Base-by-base conservation (phyloP, 92 coral and sea anemone genomes). In the Porites cylindrica region DNA sequence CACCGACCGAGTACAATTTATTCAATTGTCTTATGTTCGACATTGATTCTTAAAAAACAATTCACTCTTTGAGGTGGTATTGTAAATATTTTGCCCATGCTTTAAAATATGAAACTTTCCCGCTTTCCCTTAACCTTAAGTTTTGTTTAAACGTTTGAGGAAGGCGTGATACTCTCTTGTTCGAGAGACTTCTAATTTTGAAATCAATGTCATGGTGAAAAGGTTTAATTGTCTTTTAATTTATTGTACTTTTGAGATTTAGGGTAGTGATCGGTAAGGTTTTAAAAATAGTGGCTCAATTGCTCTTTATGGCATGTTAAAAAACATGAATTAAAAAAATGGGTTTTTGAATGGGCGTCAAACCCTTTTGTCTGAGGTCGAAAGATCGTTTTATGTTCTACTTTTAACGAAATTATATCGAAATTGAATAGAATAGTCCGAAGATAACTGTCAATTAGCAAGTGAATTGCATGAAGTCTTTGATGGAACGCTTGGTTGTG, bases 371-470 rank as follows among this genome's bases (percentile, higher is more conserved):
- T 81, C 26, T 52, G 61, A 81, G 56, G 9, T 52, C 29, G 21
- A 14, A 24, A 67, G 85, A 80, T 80, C 53, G 56, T 80, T 38
- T 38, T 68, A 81, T 81, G 68, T 81, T 81, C 14, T 68, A 66
- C 73, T 65, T 60, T 79, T 64, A 50, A 50, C 70, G 83, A 19
- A 81, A 67, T 81, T 26, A 14, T 51, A 67, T 51, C 54, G 76
- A 51, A 68, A 67, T 66, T 23, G 19, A 81, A 53, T 47, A 20
- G 16, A 79, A 65, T n/a, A 24, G 20, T 47, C 52, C 7, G 18
- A 47, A 65, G 83, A 63, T 59, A 63, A 79, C 60, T 79, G 60
- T 79, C 72, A 63, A 79, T 79, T 79, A 50, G 64, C 65, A 50
- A 38, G 14, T 10, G 13, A 64, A 63, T 79, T 79, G 12, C 72